These are phyloP conservation scores for Oncorhynchus masou DNA, from an alignment of 2,113 vertebrate species.

Conservation along the genomic window DNA sequence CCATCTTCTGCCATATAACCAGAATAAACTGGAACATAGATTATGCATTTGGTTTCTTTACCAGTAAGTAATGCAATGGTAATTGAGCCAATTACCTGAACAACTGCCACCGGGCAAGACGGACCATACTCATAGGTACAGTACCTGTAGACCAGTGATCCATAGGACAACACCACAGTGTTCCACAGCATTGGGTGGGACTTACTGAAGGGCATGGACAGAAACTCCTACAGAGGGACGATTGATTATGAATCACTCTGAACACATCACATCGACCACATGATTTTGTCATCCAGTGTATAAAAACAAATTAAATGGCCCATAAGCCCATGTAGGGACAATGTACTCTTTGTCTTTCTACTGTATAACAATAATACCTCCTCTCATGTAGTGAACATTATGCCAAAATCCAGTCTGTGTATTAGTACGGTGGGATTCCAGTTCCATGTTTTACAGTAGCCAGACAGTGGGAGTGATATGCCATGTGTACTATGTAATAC, in stretches of 20 bases:
- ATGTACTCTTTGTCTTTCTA: too few relatives aligned
- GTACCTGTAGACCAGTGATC: slow-evolving; percentile 76
- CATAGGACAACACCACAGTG: slow-evolving; percentile 74
- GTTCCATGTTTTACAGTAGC: too few relatives aligned
- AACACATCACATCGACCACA: too few relatives aligned
- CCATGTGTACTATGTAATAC: too few relatives aligned
- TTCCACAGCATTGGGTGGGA: slow-evolving; percentile 61
- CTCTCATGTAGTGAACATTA: too few relatives aligned
- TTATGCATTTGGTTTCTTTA: background rate
- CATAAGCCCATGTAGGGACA: too few relatives aligned
- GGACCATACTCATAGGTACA: slow-evolving; percentile 58
- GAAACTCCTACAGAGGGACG: slow-evolving; percentile 68
- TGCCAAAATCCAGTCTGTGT: too few relatives aligned
- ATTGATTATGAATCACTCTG: background rate
- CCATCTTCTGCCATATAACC: background rate
- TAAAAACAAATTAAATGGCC: background rate
- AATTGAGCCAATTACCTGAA: slow-evolving; percentile 73
- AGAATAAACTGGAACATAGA: background rate
- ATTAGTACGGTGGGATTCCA: too few relatives aligned
- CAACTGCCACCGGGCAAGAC: slow-evolving; percentile 64
- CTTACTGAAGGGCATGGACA: slow-evolving; percentile 70
- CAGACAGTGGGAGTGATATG: too few relatives aligned
- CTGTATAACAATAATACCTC: too few relatives aligned
- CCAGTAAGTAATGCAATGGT: background rate
- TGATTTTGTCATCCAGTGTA: background rate